Evolutionary conservation across 2,113 vertebrate species (phyloP), one percentile per base, ranked within the genome.

Genomic region (Pogonocichla stellata): DNA sequence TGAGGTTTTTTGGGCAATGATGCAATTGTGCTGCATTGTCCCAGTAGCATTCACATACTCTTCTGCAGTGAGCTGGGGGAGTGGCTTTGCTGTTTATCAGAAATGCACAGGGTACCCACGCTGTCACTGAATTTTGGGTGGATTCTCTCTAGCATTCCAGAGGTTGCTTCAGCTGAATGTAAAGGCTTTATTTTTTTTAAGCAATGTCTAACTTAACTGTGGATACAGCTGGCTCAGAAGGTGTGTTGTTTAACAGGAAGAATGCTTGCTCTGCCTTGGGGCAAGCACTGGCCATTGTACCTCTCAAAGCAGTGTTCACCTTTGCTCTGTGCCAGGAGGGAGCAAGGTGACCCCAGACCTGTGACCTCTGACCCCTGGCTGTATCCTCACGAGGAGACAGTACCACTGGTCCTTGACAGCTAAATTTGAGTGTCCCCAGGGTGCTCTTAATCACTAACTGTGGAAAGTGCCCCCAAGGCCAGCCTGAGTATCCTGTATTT

Each of bases 21-120:
- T 96, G 96, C 94, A 75, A 58, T 89, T 45, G 58, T 94, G 95
- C 93, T 92, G 96, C 84, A 51, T 93, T 96, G 96, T 96, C 93
- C 97, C 64, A 23, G 84, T 85, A 82, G 95, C 80, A 75, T 95
- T 92, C 73, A 80, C 64, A 70, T 86, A 42, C 86, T 19, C 89
- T 48, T 72, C 95, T 96, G 90, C 64, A 56, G 73, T 48, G 93
- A 86, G 88, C 94, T 14, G 74, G 65, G 92, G 96, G 96, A 95
- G 96, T 95, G 96, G 94, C 95, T 90, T 72, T 91, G 91, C 92
- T 96, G 66, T 84, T 90, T 61, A 12, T 50, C 86, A 45, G 87
- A 29, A 75, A 33, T 56, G 72, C 48, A 31, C 0, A 2, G 82
- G 64, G 56, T 82, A 38, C 75, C 61, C 65, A 54, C 4, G 0